These are phyloP conservation scores for Coturnix japonica DNA, from an alignment of 2,113 vertebrate species.

Conservation along the genomic window DNA sequence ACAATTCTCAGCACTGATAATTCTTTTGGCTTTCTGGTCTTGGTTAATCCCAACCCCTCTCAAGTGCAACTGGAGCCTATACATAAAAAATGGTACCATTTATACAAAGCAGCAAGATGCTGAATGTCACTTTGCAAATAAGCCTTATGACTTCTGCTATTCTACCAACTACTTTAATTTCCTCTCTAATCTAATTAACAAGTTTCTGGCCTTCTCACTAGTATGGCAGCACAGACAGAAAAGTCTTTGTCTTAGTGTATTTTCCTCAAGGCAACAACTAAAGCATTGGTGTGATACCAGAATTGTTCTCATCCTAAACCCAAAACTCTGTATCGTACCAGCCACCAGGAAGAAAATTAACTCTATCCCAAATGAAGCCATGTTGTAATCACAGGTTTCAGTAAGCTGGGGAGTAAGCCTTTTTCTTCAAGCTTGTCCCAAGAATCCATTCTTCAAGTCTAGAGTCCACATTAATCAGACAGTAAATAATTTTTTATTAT, in stretches of 20 bases:
- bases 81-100: accelerated
- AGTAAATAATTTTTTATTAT: neutral
- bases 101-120: neutral
- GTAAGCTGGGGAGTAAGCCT: neutral
- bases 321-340: neutral
- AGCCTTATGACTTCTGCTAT: neutral
- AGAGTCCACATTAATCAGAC: neutral
- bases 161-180: neutral
- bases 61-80: neutral
- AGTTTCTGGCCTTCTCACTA: neutral
- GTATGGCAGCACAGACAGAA: neutral
- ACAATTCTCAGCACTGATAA: neutral
- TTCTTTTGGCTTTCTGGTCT: neutral
- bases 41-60: neutral
- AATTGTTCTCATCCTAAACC: neutral
- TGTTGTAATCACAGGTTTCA: neutral
- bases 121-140: neutral
- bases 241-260: neutral
- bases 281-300: neutral
- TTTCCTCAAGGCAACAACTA: neutral
- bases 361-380: neutral
- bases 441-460: neutral
- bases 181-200: neutral
- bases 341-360: neutral
- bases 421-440: neutral